phyloP scores from a whole-genome alignment of 2,113 vertebrate genomes.

The Mola mola region DNA sequence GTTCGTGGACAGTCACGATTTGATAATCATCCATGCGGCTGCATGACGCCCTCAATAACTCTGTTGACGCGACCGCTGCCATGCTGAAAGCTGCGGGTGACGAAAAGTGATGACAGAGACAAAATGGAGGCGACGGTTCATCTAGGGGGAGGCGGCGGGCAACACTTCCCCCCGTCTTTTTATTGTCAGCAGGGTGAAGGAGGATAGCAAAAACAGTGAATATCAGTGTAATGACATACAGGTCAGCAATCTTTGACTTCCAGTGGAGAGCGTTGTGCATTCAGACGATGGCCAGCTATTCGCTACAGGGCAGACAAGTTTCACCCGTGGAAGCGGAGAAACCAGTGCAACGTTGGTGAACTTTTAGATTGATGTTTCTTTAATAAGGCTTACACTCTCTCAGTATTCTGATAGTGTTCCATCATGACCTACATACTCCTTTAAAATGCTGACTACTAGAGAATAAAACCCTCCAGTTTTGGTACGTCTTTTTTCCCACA shows the following conservation, averaged over 20 bases:
- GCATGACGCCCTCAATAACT: slow-evolving; percentile 74
- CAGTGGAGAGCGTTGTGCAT: slow-evolving; percentile 39
- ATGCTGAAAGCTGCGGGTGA: slow-evolving; percentile 48
- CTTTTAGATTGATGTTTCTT: slow-evolving; percentile 78
- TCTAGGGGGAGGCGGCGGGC: slow-evolving; percentile 24
- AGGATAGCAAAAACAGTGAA: slow-evolving; percentile 59
- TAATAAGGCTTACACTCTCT: slow-evolving; percentile 73
- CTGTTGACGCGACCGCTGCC: slow-evolving; percentile 61
- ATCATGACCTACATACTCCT: slow-evolving; percentile 77
- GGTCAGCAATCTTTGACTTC: slow-evolving; percentile 69
- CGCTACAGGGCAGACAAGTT: slow-evolving; percentile 43
- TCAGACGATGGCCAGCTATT: slow-evolving; percentile 33
- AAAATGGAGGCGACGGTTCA: slow-evolving; percentile 27
- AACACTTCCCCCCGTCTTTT: slow-evolving; percentile 36
- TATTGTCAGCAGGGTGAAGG: slow-evolving; percentile 51
- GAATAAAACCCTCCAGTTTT: slow-evolving; percentile 64
- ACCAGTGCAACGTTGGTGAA: slow-evolving; percentile 47
- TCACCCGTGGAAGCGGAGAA: slow-evolving; percentile 42
- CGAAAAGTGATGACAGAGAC: slow-evolving; percentile 28
- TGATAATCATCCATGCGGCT: slow-evolving; percentile 58
- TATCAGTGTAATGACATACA: slow-evolving; percentile 51
- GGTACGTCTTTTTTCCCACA: slow-evolving; percentile 29
- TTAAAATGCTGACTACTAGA: slow-evolving; percentile 74
- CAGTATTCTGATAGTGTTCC: slow-evolving; percentile 75
- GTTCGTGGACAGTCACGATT: slow-evolving; percentile 66